Conservation (phyloP, 2,113 vertebrate species). For the Himantopus leucocephalus region DNA sequence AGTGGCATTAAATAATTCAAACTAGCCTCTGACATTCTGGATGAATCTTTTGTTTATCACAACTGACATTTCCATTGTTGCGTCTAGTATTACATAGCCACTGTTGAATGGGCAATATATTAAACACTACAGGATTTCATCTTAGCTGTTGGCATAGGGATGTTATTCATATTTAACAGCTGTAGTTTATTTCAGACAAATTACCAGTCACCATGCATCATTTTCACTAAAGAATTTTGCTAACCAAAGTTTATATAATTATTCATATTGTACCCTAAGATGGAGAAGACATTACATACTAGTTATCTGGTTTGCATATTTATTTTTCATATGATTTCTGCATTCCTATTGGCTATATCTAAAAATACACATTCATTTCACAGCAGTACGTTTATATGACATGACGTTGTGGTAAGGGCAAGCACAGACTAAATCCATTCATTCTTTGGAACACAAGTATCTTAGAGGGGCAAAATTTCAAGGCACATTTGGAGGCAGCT, state of each 20-base stretch:
- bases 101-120: constrained; percentile 60
- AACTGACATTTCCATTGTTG: constrained; percentile 63
- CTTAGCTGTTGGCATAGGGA: constrained; percentile 48
- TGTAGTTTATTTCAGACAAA: constrained; percentile 64
- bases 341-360: not conserved
- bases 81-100: constrained; percentile 39
- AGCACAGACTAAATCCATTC: not conserved
- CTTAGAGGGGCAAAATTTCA: not conserved
- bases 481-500: not conserved
- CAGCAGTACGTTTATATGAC: not conserved
- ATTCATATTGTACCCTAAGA: not conserved
- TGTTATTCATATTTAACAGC: constrained; percentile 62
- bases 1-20: constrained; percentile 54
- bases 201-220: constrained; percentile 40
- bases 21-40: constrained; percentile 45
- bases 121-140: constrained; percentile 51
- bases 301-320: not conserved
- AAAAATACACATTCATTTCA: not conserved
- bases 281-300: not conserved
- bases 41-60: constrained; percentile 63
- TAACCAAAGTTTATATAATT: constrained; percentile 31
- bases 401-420: not conserved
- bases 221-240: constrained; percentile 49
- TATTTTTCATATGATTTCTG: not conserved
- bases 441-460: not conserved